Evolutionary conservation across 2,797 vertebrate genomes (phyloP), one percentile per base, ranked within the genome.

Genomic region (Phataginus tricuspis): DNA sequence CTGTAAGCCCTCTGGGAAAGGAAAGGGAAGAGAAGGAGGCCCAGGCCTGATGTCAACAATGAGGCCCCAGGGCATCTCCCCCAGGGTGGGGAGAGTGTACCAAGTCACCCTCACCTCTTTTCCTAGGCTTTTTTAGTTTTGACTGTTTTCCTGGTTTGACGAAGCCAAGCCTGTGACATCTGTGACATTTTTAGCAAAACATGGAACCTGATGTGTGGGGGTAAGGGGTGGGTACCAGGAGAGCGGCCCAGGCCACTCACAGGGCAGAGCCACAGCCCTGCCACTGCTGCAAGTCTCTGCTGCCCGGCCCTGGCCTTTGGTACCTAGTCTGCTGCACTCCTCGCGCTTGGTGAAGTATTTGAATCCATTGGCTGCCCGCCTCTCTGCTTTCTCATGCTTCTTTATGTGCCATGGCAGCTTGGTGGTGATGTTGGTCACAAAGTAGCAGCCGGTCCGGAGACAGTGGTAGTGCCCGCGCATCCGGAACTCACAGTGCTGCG

Each of bases 401-500:
- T 99, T 99, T 96, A 99, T 90, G 25, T 99, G 99, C 99, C 99
- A 99, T 1, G 99, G 99, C 97, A 99, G 99, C 98, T 99, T 99
- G 98, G 99, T 99, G 98, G 99, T 99, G 99, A 99, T 99, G 99
- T 99, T 99, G 91, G 99, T 99, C 98, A 99, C 99, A 0, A 99
- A 99, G 98, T 97, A 99, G 99, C 99, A 99, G 99, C 99, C 99
- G 0, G 99, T 99, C 75, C 99, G 99, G 96, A 99, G 99, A 96
- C 99, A 99, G 98, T 99, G 99, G 98, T 99, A 99, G 98, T 99
- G 99, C 74, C 99, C 99, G 19, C 99, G 99, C 99, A 99, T 99
- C 95, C 99, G 99, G 98, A 99, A 99, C 98, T 99, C 99, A 79
- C 99, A 99, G 98, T 99, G 99, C 99, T 99, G 97, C 2, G 13